Base-by-base conservation (phyloP, 1,140 invertebrate species). In the Zaprionus nigranus region DNA sequence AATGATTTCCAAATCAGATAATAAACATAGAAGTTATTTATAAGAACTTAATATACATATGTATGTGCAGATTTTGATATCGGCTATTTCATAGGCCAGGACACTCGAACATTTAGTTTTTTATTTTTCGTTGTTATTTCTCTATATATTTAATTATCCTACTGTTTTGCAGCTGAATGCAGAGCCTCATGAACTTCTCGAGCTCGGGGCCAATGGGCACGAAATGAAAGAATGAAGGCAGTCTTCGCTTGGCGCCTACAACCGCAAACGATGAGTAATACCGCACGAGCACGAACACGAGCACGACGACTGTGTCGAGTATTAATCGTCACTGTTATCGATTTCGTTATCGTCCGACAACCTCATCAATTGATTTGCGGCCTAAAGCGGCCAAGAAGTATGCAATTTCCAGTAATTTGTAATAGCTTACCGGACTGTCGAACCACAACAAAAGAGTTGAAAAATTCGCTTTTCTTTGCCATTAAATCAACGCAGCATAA, bases 191-290 rank as follows among this genome's bases (percentile, higher is more conserved):
- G 91, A 92, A 77, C 83, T 92, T 57, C 86, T 92, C 73, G 91
- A 92, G 82, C 90, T 92, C 43, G 91, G 91, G 7, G 57, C 90
- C 30, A 92, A 92, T 90, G 91, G 82, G 6, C 87, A 92, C 65
- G 91, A 92, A 60, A 91, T 86, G 85, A 91, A 92, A 60, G 88
- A 92, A 92, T 90, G 85, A 91, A 88, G 86, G 83, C 87, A 90
- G 86, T 90, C 85, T 82, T 75, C 67, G 79, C 85, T 90, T 90
- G 85, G 86, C 86, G 82, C 85, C 82, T 90, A 90, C 77, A 90
- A 90, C 65, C 85, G 85, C 86, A 90, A 90, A 53, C 85, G 85
- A 90, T 90, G 85, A 90, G 85, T 85, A 79, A 28, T 40, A 34
- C 28, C 58, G 72, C 69, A 85, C 75, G 63, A 85, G 74, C 69